Conservation (phyloP, 2,888 invertebrate genomes). For the Coremacera marginata region DNA sequence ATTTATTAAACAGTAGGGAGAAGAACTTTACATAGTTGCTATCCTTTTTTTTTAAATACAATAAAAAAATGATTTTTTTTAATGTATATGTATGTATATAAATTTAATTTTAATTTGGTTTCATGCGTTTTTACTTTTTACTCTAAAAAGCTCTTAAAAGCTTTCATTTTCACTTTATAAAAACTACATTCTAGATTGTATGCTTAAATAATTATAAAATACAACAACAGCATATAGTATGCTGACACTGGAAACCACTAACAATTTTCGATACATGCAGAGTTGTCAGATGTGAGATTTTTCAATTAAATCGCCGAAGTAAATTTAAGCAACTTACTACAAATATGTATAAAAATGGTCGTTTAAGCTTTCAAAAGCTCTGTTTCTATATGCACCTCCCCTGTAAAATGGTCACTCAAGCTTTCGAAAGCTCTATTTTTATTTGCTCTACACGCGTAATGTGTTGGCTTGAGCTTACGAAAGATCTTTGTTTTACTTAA, state of each 20-base stretch:
- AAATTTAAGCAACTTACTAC: no score
- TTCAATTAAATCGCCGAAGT: not conserved
- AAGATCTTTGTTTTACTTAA: not conserved
- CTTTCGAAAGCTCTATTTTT: not conserved
- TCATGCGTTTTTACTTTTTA: conserved; percentile 52
- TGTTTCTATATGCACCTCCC: not conserved
- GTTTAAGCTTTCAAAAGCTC: conserved; percentile 3
- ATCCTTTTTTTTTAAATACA: conserved; percentile 15
- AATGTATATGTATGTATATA: conserved; percentile 17
- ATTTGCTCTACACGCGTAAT: not conserved
- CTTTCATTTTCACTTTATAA: conserved; percentile 4
- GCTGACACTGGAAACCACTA: not conserved
- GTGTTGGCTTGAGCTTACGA: not conserved
- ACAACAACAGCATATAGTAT: not conserved
- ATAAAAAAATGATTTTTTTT: conserved; percentile 43
- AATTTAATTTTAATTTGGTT: conserved; percentile 60
- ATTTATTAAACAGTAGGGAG: not conserved
- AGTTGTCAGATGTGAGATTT: not conserved
- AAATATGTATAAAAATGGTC: not conserved
- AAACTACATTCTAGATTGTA: not conserved
- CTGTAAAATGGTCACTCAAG: not conserved
- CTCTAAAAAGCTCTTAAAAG: not conserved
- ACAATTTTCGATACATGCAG: not conserved
- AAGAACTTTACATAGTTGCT: conserved; percentile 1
- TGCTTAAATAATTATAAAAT: not conserved